phyloP scores from a whole-genome alignment of 2,113 vertebrate species.

The Erpornis zantholeuca region DNA sequence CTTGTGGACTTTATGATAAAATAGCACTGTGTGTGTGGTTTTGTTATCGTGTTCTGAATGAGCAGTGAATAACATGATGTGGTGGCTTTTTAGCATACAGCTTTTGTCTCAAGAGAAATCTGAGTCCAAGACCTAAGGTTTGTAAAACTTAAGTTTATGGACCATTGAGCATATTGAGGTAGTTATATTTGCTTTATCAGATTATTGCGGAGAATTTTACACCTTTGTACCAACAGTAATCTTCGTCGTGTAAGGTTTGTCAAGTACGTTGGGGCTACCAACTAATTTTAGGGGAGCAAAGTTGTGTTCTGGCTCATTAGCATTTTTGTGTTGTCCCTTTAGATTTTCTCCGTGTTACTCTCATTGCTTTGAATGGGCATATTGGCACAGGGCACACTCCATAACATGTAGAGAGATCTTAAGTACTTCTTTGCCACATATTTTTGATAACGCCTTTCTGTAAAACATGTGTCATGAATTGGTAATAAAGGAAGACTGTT shows the following conservation, averaged over 20 bases:
- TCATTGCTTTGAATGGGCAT: neutral
- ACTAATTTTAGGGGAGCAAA: neutral
- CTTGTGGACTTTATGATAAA: neutral
- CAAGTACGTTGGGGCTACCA: neutral
- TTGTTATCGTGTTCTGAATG: neutral
- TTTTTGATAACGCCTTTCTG: neutral
- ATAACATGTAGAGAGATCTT: neutral
- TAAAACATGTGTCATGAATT: neutral
- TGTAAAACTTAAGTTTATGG: neutral
- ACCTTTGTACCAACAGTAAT: neutral
- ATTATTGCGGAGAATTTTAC: neutral
- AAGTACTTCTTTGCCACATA: neutral
- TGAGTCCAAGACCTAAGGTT: neutral
- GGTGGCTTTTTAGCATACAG: neutral
- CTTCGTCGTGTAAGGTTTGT: neutral
- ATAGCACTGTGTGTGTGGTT: neutral
- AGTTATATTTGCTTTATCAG: neutral
- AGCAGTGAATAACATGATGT: neutral
- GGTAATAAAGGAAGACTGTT: neutral
- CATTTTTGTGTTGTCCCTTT: neutral
- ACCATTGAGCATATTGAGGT: neutral
- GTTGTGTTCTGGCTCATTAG: neutral
- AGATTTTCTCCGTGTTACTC: neutral
- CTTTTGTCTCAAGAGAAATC: neutral
- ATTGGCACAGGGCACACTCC: neutral